Evolutionary conservation across 2,113 vertebrate genomes (phyloP).

Genomic region (Asarcornis scutulata): DNA sequence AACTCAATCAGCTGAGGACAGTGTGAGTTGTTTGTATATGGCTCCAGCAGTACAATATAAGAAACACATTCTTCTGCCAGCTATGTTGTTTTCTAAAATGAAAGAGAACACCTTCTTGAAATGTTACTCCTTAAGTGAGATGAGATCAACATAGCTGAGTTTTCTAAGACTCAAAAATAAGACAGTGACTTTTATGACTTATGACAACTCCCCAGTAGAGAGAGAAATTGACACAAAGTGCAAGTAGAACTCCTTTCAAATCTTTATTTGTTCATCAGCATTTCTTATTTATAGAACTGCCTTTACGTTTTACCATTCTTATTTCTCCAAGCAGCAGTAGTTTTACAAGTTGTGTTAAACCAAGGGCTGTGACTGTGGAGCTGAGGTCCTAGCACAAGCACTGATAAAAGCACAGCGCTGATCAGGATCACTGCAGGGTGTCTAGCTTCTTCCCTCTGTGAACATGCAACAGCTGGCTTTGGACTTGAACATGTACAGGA

Average conservation of each 20-base stretch:
- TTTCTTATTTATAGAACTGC: not conserved
- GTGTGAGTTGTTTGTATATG: accelerated
- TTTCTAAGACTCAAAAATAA: not conserved
- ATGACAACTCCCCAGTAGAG: not conserved
- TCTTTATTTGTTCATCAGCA: not conserved
- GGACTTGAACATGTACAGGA: too few species aligned
- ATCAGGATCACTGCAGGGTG: not conserved
- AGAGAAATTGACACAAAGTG: not conserved
- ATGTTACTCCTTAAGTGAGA: not conserved
- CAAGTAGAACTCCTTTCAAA: not conserved
- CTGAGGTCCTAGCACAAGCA: accelerated
- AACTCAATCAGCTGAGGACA: not conserved
- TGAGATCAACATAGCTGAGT: not conserved
- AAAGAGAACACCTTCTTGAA: not conserved
- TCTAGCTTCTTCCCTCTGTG: not conserved
- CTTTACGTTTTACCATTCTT: not conserved
- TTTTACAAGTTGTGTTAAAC: not conserved
- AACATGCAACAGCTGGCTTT: not conserved
- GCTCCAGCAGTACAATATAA: not conserved
- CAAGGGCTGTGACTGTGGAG: too few species aligned
- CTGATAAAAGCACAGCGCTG: accelerated
- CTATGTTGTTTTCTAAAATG: not conserved
- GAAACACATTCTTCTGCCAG: not conserved
- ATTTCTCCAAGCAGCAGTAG: not conserved
- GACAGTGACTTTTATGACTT: not conserved